Percentiles rank a stretch among this genome's conserved stretches.
phyloP scores from a whole-genome alignment of 2,113 vertebrate species.

The Corapipo altera region DNA sequence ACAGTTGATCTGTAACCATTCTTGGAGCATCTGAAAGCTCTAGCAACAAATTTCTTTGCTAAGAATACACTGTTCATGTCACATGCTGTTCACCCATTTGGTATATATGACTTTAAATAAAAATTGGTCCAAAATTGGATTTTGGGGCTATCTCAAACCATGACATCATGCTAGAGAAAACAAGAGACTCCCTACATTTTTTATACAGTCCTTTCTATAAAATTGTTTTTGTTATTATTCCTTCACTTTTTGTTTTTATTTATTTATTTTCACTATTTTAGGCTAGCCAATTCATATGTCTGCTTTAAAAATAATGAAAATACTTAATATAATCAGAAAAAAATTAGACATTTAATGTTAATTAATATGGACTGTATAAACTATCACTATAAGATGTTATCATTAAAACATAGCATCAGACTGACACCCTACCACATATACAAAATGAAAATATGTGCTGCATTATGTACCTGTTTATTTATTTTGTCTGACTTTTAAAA shows the following conservation, averaged over 20 bases:
- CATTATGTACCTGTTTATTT: slow-evolving; percentile 63
- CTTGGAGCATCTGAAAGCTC: slow-evolving; percentile 23
- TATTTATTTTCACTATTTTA: slow-evolving; percentile 32
- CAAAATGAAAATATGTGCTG: slow-evolving; percentile 71
- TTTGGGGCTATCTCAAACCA: too few relatives aligned
- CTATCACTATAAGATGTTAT: slow-evolving; percentile 39
- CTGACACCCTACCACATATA: slow-evolving; percentile 30
- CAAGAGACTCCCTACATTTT: slow-evolving; percentile 28
- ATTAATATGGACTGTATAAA: slow-evolving; percentile 19
- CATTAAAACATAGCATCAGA: slow-evolving; percentile 38
- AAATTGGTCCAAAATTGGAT: slow-evolving; percentile 5
- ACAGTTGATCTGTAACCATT: slow-evolving; percentile 14
- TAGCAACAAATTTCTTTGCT: slow-evolving; percentile 18
- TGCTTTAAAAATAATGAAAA: slow-evolving; percentile 44
- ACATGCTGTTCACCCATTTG: slow-evolving; percentile 52
- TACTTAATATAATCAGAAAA: slow-evolving; percentile 42
- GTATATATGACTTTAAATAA: slow-evolving; percentile 35
- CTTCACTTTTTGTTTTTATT: slow-evolving; percentile 51
- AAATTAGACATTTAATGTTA: background rate
- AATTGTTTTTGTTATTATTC: slow-evolving; percentile 54
- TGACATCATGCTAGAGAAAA: background rate
- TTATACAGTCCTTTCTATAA: slow-evolving; percentile 32
- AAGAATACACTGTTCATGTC: slow-evolving; percentile 13
- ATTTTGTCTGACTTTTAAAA: slow-evolving; percentile 51
- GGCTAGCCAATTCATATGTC: slow-evolving; percentile 35